Base-by-base conservation (phyloP, 2,797 vertebrate species). In the Anomalospiza imberbis region DNA sequence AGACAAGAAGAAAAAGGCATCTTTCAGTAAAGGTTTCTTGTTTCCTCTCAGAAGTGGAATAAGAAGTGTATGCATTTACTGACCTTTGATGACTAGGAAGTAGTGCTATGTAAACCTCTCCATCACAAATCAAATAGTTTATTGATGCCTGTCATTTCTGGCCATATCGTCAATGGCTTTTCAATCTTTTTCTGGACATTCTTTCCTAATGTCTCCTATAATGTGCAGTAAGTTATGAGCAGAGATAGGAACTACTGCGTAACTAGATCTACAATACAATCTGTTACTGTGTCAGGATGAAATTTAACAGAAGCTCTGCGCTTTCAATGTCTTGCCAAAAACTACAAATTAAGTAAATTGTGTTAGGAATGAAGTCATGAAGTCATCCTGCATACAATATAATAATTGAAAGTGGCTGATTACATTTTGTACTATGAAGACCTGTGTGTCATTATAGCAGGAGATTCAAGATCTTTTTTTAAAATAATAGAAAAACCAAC, bases 351-450 rank as follows among this genome's bases (percentile, higher is more conserved):
- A 90, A 92, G 72, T 77, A 89, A 93, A 88, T 77, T 86, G 45
- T 22, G 4, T 84, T 92, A 91, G 51, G 85, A 96, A n/a, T n/a
- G n/a, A n/a, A n/a, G n/a, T n/a, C n/a, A 89, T 89, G 25, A 93
- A 96, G 45, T 88, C 79, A 81, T 86, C 53, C 63, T 88, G 29
- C 77, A 76, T 72, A 57, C 32, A 77, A 71, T 65, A 65, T 61
- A 78, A 70, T 88, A 81, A 89, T 76, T 40, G 31, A 76, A 94
- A 92, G 58, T 53, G 36, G 42, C 36, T 85, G 85, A 79, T 93
- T 86, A 58, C 14, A 57, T 85, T 93, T 83, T 79, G 45, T 74
- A 50, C 47, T 75, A 63, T 40, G 53, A 91, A 79, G 82, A 94
- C 19, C 47, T 94, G 26, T 38, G 22, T 77, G 44, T 68, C 78